These are phyloP conservation scores for Erethizon dorsatum DNA, from an alignment of 2,797 vertebrate species.

Conservation along the genomic window DNA sequence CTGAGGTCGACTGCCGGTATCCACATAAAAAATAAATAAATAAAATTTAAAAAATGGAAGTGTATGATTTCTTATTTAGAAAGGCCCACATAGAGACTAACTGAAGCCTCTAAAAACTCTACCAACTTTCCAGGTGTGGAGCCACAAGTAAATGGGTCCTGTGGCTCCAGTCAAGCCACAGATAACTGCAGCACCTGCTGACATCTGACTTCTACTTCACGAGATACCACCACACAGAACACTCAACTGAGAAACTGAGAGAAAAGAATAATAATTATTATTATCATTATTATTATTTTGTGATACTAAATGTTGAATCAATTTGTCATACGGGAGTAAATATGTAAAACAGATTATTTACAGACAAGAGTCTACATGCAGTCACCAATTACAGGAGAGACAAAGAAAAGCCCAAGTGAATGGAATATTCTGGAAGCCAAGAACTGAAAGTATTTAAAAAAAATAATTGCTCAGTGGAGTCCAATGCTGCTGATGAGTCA, in stretches of 20 bases:
- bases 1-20: too few relatives aligned
- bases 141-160: neutral
- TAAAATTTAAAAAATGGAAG: neutral
- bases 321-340: neutral
- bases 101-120: neutral
- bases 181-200: neutral
- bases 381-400: neutral
- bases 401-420: neutral
- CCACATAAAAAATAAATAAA: too few relatives aligned
- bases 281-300: neutral
- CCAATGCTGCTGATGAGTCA: neutral
- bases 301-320: neutral
- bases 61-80: neutral
- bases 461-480: neutral
- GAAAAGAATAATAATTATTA: neutral
- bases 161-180: neutral
- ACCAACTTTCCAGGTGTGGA: neutral
- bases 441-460: neutral
- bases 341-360: neutral
- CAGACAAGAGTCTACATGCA: neutral
- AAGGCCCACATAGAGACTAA: neutral
- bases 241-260: neutral
- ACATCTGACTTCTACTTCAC: neutral
- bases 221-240: neutral
- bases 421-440: neutral